A percentile compares a stretch with the other conserved stretches of the same genome.
These are phyloP conservation scores for Astur gentilis DNA, from an alignment of 2,113 vertebrate species.

Conservation along the genomic window DNA sequence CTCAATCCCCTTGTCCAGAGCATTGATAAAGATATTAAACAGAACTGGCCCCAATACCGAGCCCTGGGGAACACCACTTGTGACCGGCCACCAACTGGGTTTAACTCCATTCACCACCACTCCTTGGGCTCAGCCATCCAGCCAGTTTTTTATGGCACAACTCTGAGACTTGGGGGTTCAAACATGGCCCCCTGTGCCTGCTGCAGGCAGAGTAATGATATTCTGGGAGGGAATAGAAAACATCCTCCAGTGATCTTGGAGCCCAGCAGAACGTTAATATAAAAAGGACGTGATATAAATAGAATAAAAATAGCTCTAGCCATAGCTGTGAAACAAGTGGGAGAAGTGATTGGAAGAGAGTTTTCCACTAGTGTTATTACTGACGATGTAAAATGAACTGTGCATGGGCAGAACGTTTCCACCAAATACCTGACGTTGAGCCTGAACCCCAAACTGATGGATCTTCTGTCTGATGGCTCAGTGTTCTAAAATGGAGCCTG, in stretches of 20 bases:
- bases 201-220: not conserved
- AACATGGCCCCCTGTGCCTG: not conserved
- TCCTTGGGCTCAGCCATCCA: fast-evolving
- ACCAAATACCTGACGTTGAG: not conserved
- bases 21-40: not conserved
- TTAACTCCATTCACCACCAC: not conserved
- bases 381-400: not conserved
- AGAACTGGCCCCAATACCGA: fast-evolving
- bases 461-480: not conserved
- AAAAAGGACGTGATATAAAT: not conserved
- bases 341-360: not conserved
- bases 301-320: not conserved
- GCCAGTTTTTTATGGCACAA: not conserved
- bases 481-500: not conserved
- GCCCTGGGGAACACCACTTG: too few species aligned
- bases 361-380: not conserved
- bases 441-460: fast-evolving
- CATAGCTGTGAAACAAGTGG: not conserved
- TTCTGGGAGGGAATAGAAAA: not conserved
- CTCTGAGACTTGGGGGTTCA: not conserved
- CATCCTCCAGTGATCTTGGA: not conserved
- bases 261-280: not conserved
- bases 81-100: fast-evolving
- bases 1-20: fast-evolving
- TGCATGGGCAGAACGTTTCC: not conserved